These are phyloP conservation scores for Beaufortia kweichowensis DNA, from an alignment of 2,113 vertebrate species.

Conservation along the genomic window DNA sequence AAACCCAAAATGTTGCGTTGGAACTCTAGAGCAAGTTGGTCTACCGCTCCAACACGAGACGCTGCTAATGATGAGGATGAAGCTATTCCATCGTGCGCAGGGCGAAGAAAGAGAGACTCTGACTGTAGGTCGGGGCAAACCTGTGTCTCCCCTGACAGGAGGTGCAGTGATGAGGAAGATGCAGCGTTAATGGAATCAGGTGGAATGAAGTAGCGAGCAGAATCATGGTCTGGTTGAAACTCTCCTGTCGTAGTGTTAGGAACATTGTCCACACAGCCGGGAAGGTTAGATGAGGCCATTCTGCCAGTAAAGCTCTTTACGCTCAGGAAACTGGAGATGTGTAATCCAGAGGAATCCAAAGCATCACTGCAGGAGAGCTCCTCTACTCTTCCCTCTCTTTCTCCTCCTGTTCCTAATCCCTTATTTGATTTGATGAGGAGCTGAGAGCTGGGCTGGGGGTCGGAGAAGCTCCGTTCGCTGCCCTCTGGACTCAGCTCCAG, in stretches of 20 bases:
- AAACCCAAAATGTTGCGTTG: constrained; percentile 85
- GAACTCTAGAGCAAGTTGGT: constrained; percentile 88
- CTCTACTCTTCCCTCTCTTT: constrained; percentile 59
- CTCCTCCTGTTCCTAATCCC: constrained; percentile 22
- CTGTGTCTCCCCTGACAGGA: constrained; percentile 68
- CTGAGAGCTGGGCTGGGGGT: constrained; percentile 86
- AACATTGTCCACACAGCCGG: constrained; percentile 18
- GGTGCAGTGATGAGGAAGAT: constrained; percentile 70
- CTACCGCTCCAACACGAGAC: constrained; percentile 65
- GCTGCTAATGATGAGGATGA: constrained; percentile 29
- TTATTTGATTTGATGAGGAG: constrained; percentile 82
- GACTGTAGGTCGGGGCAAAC: constrained; percentile 74
- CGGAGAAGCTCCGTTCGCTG: constrained; percentile 91
- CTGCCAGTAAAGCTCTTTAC: constrained; percentile 74
- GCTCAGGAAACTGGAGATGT: constrained; percentile 85
- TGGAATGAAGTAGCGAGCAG: constrained; percentile 80
- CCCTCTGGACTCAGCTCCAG: constrained; percentile 93
- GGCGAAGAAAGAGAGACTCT: constrained; percentile 85
- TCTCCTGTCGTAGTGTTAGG: constrained; percentile 89
- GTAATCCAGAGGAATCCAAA: constrained; percentile 80
- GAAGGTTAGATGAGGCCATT: constrained; percentile 77
- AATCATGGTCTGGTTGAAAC: constrained; percentile 78
- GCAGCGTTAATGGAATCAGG: constrained; percentile 67
- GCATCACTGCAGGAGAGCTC: constrained; percentile 66
- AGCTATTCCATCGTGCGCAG: constrained; percentile 83